Evolutionary conservation across 1,140 invertebrate species (phyloP), one percentile per base, ranked within the genome.

Genomic region (Episyrphus balteatus): DNA sequence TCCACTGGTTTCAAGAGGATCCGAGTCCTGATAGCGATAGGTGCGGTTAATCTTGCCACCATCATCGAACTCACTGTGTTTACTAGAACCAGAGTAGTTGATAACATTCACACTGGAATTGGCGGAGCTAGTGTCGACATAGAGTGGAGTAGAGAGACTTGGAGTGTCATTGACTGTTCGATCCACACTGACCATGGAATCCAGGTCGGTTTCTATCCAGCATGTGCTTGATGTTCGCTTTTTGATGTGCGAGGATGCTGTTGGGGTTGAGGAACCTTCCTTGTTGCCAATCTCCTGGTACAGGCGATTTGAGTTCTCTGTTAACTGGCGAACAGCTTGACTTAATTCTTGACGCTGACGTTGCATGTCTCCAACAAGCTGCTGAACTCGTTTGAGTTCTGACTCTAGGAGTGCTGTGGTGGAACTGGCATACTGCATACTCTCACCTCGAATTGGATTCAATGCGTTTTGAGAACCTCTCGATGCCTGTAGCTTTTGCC

Each of bases 141-240:
- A 77, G 3, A 77, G 58, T 0, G 75, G 75, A 0, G 66, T 66
- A 18, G 60, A 57, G 1, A 66, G 52, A 45, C 66, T 66, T n/a
- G 62, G 21, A 0, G 53, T 55, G 32, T 66, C 61, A 21, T 51
- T 58, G 6, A 62, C 6, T 49, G 56, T 54, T 49, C 53, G 43
- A 55, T 61, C 54, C 30, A 55, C 42, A 31, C 55, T 44, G 51
- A 59, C 73, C 48, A 84, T 81, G 0, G 83, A 81, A 62, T 93
- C 90, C 30, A 94, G 62, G 70, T 94, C 90, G 1, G 89, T 93
- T 69, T 93, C 89, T n/a, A 86, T 71, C 84, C 91, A 93, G 11
- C 80, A 76, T 19, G 71, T 72, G 43, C 72, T 49, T 55, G 68
- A 48, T 46, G 62, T 62, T 14, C 71, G 66, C 46, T 73, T 75